Evolutionary conservation across 1,140 invertebrate species (phyloP).

Genomic region (Cyclina sinensis): DNA sequence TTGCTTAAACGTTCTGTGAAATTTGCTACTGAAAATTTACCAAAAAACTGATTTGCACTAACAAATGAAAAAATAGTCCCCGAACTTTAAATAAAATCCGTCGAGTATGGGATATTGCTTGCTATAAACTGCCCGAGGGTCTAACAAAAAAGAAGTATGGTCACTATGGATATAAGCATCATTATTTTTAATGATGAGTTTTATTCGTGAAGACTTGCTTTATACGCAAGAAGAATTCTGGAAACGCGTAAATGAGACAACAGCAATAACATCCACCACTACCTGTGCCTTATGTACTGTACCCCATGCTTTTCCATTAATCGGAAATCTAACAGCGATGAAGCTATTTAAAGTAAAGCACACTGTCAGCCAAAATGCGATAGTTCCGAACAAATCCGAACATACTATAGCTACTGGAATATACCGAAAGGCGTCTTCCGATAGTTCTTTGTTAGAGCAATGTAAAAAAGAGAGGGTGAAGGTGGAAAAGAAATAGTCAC

Average conservation of each 20-base stretch:
- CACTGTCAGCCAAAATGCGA: slow-evolving; percentile 92
- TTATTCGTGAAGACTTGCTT: slow-evolving; percentile 1
- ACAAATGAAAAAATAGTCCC: slow-evolving; percentile 92
- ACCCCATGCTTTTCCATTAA: slow-evolving; percentile 91
- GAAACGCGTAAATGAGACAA: slow-evolving; percentile 74
- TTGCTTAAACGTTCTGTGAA: slow-evolving; percentile 90
- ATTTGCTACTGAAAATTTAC: slow-evolving; percentile 94
- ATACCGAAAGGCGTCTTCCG: slow-evolving; percentile 80
- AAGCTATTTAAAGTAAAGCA: slow-evolving; percentile 93
- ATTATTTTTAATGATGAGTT: slow-evolving; percentile 89
- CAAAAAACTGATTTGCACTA: slow-evolving; percentile 91
- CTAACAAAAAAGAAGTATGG: slow-evolving; percentile 92
- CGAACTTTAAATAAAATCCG: slow-evolving; percentile 87
- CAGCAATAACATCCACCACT: slow-evolving; percentile 68
- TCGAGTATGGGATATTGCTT: slow-evolving; percentile 57
- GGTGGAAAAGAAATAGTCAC: slow-evolving; percentile 90
- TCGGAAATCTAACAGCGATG: slow-evolving; percentile 92
- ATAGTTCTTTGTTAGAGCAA: slow-evolving; percentile 71
- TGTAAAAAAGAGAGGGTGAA: slow-evolving; percentile 76
- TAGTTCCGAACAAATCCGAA: slow-evolving; percentile 90
- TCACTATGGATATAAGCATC: slow-evolving; percentile 92
- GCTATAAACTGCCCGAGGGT: slow-evolving; percentile 89
- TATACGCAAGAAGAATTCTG: slow-evolving; percentile 79
- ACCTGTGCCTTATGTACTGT: slow-evolving; percentile 87
- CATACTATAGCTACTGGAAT: slow-evolving; percentile 89